phyloP scores from a whole-genome alignment of 2,113 vertebrate species.

The Struthio camelus region DNA sequence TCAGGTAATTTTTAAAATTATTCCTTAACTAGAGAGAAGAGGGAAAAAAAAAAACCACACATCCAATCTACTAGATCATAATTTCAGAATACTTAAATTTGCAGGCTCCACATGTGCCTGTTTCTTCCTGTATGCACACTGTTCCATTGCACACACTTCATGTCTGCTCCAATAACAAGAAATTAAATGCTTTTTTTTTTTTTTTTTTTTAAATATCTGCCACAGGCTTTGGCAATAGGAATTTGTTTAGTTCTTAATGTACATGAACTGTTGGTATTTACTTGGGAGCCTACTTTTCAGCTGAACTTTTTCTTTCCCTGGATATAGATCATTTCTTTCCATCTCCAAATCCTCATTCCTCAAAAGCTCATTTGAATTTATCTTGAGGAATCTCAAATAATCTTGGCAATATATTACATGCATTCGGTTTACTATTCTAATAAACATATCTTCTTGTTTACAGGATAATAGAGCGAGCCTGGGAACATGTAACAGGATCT shows the following conservation, averaged over 20 bases:
- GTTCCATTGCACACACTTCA: neutral
- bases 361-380: slow-evolving; percentile 48
- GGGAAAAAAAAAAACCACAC: neutral
- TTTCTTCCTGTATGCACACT: neutral
- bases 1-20: neutral
- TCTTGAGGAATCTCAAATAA: slow-evolving; percentile 56
- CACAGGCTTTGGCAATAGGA: neutral
- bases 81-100: neutral
- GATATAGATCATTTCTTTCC: slow-evolving; percentile 22
- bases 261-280: neutral
- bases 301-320: neutral
- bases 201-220: neutral
- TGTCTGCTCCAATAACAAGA: neutral
- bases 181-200: neutral
- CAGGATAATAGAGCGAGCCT: slow-evolving; percentile 22
- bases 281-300: neutral
- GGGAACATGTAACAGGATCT: slow-evolving; percentile 27
- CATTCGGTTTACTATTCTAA: slow-evolving; percentile 53
- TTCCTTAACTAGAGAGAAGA: neutral
- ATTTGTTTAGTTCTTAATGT: slow-evolving; percentile 9
- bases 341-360: neutral
- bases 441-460: slow-evolving; percentile 61
- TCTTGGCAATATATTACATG: slow-evolving; percentile 51
- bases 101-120: neutral
- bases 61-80: neutral